A percentile compares a stretch with the other conserved stretches of the same genome.
phyloP scores from a whole-genome alignment of 2,797 vertebrate genomes.

The Rhinichthys osculus region DNA sequence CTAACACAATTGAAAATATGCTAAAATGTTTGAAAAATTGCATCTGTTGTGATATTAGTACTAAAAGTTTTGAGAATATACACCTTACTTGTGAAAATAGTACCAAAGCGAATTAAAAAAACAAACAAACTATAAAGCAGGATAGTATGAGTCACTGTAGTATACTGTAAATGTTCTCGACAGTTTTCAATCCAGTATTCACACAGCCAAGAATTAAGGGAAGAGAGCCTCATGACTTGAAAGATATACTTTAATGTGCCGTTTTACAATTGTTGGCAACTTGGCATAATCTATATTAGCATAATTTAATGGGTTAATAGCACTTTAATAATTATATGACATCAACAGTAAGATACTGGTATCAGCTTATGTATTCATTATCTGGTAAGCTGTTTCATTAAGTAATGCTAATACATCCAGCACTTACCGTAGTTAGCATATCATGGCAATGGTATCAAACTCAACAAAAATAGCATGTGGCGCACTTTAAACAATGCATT shows the following conservation, averaged over 20 bases:
- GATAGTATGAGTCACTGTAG: neutral
- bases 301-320: neutral
- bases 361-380: neutral
- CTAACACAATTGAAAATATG: no score
- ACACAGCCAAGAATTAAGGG: neutral
- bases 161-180: neutral
- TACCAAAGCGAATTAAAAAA: no score
- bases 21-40: no score
- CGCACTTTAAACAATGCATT: neutral
- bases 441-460: neutral
- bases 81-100: no score
- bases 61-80: no score
- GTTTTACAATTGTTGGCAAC: neutral
- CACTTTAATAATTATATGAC: neutral
- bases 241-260: neutral
- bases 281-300: neutral
- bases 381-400: neutral
- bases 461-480: neutral
- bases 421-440: neutral
- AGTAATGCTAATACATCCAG: neutral
- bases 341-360: neutral
- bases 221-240: neutral
- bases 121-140: neutral
- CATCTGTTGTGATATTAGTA: no score
- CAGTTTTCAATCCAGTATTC: neutral